phyloP scores from a whole-genome alignment of 2,888 invertebrate genomes.

The Theodoxus fluviatilis region DNA sequence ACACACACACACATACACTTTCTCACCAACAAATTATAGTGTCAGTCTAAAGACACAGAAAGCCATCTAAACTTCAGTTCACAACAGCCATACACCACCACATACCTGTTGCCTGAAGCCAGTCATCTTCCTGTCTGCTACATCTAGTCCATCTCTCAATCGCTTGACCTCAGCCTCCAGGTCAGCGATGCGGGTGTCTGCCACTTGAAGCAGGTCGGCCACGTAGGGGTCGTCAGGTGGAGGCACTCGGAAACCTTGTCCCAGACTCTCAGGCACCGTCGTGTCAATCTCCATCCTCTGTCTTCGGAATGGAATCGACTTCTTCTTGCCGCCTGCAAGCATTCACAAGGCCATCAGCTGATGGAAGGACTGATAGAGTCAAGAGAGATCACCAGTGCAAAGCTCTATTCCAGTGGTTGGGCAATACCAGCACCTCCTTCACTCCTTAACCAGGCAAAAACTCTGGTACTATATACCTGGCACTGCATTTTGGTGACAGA shows the following conservation, averaged over 20 bases:
- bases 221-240: conserved; percentile 61
- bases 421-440: too few species aligned
- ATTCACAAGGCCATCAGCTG: too few species aligned
- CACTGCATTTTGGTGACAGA: too few species aligned
- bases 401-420: too few species aligned
- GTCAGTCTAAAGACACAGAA: neutral
- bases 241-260: conserved; percentile 34
- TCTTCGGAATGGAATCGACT: conserved; percentile 64
- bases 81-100: neutral
- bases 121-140: conserved; percentile 57
- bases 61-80: neutral
- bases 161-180: conserved; percentile 48
- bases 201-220: conserved; percentile 63
- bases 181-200: conserved; percentile 61
- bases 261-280: conserved; percentile 48
- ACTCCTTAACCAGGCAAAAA: too few species aligned
- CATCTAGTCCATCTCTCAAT: conserved; percentile 53
- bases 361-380: too few species aligned
- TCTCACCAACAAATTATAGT: neutral
- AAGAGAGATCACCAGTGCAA: too few species aligned
- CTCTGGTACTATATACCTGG: too few species aligned
- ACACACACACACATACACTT: neutral
- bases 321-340: conserved; percentile 61
- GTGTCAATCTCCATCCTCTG: conserved; percentile 65
- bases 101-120: conserved; percentile 62